Base-by-base conservation (phyloP, 2,888 invertebrate genomes). In the Drosophila helvetica region DNA sequence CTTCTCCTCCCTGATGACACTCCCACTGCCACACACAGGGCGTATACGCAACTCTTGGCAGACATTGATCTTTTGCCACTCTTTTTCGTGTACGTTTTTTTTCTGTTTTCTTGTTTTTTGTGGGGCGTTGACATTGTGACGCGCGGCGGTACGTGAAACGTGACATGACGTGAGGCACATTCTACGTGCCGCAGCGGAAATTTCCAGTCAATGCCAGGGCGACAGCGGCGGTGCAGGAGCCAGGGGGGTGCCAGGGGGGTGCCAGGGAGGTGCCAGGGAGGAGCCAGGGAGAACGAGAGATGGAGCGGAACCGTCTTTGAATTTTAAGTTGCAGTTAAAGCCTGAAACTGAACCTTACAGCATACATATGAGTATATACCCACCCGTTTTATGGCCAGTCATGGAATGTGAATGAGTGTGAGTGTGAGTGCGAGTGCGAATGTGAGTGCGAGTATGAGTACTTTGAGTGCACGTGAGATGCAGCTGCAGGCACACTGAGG, bases 91-190 rank as follows among this genome's bases (percentile, higher is more conserved):
- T 30, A 30, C 12, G 30, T 30, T 33, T 33, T 66, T 42, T 53
- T 46, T 52, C 17, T 15, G 7, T 17, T 43, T 18, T 55, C 45
- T 25, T 6, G 9, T 30, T 12, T 48, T 50, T 50, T 55, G 19
- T 72, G 79, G 83, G 80, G 77, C 78, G 78, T 78, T 78, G 78
- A 79, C 78, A 82, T 78, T 82, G 80, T 54, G 68, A 72, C 73
- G 73, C 56, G 43, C 42, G 38, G 45, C 38, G 53, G 58, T 62
- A 57, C 59, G 57, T 63, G 65, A 53, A 76, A 79, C 80, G 80
- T 83, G 84, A 80, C 80, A 74, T 68, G 80, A 62, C 74, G 67
- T 71, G 78, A 61, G 48, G 70, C 78, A 64, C 59, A 69, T 75
- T 72, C 72, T 65, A 68, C 68, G 68, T 68, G 68, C 68, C 42